These are phyloP conservation scores for Ditula angustiorana DNA, from an alignment of 2,888 invertebrate species.

Conservation along the genomic window DNA sequence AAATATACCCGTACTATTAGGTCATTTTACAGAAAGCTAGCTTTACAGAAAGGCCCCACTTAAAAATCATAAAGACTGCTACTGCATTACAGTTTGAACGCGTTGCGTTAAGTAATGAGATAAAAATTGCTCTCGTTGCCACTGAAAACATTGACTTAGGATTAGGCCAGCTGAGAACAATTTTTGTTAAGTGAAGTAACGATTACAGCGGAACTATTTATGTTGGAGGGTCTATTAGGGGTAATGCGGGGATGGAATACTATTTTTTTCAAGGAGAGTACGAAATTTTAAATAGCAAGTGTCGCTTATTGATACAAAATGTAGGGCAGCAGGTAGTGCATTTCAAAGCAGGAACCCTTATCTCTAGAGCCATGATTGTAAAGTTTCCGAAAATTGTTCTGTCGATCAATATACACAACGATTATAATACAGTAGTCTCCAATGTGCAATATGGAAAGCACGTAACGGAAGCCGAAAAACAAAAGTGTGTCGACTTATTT, in stretches of 20 bases:
- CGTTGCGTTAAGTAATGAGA: background rate
- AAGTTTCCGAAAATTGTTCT: background rate
- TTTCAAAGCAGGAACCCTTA: background rate
- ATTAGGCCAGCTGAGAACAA: background rate
- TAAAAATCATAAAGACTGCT: slow-evolving; percentile 25
- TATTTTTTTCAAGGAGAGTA: background rate
- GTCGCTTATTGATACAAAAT: background rate
- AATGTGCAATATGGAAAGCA: slow-evolving; percentile 15
- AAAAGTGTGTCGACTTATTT: slow-evolving; percentile 4
- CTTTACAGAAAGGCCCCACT: slow-evolving; percentile 25
- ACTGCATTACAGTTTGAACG: background rate
- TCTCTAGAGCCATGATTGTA: background rate
- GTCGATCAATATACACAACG: too few species aligned
- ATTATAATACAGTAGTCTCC: background rate
- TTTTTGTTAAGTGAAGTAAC: background rate
- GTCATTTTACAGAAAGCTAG: too few species aligned
- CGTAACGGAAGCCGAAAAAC: background rate
- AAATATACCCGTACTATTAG: slow-evolving; percentile 17
- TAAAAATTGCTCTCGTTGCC: background rate
- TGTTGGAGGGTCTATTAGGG: background rate
- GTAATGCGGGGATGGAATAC: background rate
- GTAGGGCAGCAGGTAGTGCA: background rate
- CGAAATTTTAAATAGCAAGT: background rate
- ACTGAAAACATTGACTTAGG: background rate
- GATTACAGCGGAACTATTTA: background rate